These are phyloP conservation scores for Aepyceros melampus DNA, from an alignment of 2,113 vertebrate species.

Conservation along the genomic window DNA sequence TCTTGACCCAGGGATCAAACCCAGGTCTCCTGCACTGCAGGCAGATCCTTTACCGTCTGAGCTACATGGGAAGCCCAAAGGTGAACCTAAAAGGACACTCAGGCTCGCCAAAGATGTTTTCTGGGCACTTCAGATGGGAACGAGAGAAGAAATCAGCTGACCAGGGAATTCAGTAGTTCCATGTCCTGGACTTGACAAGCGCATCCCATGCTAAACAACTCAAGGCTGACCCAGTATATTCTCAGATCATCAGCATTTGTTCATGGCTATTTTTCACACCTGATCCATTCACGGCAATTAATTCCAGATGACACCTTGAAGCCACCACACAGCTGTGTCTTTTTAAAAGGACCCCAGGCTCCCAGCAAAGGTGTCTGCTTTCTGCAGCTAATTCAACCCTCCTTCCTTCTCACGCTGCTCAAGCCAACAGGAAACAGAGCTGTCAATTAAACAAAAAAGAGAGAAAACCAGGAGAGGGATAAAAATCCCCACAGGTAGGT, in stretches of 20 bases:
- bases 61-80: neutral
- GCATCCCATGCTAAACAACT: neutral
- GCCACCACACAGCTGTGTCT: neutral
- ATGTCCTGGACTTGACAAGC: neutral
- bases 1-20: neutral
- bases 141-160: neutral
- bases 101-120: neutral
- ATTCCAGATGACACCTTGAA: neutral
- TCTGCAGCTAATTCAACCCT: neutral
- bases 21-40: neutral
- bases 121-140: neutral
- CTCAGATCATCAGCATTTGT: neutral
- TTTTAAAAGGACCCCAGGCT: neutral
- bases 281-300: constrained; percentile 2
- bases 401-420: neutral
- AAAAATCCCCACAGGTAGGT: neutral
- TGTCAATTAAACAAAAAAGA: neutral
- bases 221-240: neutral
- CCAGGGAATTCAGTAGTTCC: neutral
- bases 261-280: neutral
- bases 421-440: neutral
- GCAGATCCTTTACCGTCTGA: neutral
- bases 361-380: neutral
- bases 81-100: neutral
- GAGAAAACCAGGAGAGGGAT: neutral